These are phyloP conservation scores for Sclerurus mexicanus DNA, from an alignment of 2,113 vertebrate species.

Conservation along the genomic window DNA sequence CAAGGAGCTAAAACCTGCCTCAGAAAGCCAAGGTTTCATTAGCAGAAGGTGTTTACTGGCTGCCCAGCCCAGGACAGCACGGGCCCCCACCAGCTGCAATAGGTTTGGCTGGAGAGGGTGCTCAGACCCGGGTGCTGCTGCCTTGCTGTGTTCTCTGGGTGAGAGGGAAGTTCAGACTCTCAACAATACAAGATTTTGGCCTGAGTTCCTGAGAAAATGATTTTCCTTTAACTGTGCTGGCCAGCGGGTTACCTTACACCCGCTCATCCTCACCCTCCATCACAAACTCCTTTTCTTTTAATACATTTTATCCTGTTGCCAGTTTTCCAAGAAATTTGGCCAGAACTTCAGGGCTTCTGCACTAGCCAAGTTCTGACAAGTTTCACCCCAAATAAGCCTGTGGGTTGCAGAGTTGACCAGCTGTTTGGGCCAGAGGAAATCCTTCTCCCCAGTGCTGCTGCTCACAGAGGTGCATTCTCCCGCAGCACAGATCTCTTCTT, in stretches of 20 bases:
- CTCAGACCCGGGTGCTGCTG: rapidly evolving
- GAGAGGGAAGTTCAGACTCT: rapidly evolving
- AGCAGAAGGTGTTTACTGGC: not conserved
- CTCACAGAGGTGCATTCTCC: not conserved
- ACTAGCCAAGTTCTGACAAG: not conserved
- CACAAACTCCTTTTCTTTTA: not conserved
- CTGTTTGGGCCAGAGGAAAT: not conserved
- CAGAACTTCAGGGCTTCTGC: not conserved
- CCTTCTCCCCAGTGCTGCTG: not conserved
- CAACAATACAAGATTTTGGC: not conserved
- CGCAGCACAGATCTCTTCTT: not conserved
- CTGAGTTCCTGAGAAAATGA: not conserved
- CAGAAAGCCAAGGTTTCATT: not conserved
- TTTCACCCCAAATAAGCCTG: not conserved
- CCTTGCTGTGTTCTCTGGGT: rapidly evolving
- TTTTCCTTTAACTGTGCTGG: not conserved
- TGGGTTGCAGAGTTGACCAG: not conserved
- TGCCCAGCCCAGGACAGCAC: not conserved
- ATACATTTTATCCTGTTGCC: not conserved
- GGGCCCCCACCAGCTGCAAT: rapidly evolving
- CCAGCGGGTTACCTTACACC: not conserved
- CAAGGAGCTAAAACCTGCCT: not conserved
- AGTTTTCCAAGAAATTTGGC: not conserved
- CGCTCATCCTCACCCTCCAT: not conserved
- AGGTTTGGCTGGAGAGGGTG: not conserved